Conservation (phyloP, 2,797 vertebrate genomes). For the Pelochelys cantorii region DNA sequence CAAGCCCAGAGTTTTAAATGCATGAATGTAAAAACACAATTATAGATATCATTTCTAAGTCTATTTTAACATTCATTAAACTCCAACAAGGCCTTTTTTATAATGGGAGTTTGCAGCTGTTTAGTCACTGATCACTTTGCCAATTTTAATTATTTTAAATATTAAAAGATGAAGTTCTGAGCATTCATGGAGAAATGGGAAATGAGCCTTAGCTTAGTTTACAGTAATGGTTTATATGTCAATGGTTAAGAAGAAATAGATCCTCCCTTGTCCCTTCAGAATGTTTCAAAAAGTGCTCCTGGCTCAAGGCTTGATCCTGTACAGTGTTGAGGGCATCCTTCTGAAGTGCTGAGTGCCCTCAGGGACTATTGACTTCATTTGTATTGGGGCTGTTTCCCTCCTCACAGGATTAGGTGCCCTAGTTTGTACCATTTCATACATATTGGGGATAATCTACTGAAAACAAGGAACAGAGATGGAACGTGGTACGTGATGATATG, state of each 20-base stretch:
- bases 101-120: constrained; percentile 5
- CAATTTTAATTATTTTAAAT: neutral
- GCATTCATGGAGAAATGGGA: neutral
- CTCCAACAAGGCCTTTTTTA: neutral
- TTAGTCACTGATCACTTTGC: neutral
- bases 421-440: neutral
- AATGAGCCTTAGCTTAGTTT: neutral
- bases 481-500: neutral
- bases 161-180: neutral
- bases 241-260: neutral
- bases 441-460: neutral
- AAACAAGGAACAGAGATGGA: neutral
- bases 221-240: neutral
- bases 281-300: neutral
- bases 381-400: neutral
- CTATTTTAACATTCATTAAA: neutral
- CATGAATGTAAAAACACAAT: neutral
- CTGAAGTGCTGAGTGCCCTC: neutral
- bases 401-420: neutral
- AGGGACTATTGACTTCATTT: neutral
- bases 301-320: neutral
- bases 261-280: neutral
- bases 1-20: neutral
- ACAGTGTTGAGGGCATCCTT: neutral
- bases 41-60: neutral